These are phyloP conservation scores for Axis porcinus DNA, from an alignment of 2,113 vertebrate species.

Conservation along the genomic window DNA sequence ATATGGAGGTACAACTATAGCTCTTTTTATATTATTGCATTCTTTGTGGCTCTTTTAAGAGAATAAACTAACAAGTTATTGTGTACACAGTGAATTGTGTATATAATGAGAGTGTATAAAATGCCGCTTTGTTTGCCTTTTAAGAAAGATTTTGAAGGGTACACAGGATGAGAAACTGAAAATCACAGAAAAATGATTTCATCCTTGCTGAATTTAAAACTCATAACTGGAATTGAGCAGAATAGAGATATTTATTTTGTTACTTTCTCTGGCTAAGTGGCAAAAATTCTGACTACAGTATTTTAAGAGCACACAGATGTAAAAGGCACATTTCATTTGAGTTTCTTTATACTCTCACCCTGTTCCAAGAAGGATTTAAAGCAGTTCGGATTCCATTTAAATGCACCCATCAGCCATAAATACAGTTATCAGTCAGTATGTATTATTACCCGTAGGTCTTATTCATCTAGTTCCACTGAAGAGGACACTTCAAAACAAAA, in stretches of 20 bases:
- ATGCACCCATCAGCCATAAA: conserved; percentile 25
- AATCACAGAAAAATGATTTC: conserved; percentile 1
- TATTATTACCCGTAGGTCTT: conserved; percentile 77
- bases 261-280: neutral
- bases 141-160: conserved; percentile 16
- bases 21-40: conserved; percentile 27
- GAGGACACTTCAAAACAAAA: conserved; percentile 88
- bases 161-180: neutral
- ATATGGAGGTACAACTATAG: conserved; percentile 14
- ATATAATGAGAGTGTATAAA: neutral
- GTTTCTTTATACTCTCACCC: neutral
- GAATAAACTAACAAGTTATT: conserved; percentile 28
- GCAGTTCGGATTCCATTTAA: neutral
- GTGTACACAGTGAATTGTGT: neutral
- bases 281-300: neutral
- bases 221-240: neutral
- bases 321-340: neutral
- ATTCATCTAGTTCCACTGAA: conserved; percentile 86
- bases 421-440: neutral
- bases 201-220: conserved; percentile 10
- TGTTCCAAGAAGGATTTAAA: conserved; percentile 8
- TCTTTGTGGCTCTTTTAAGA: conserved; percentile 28
- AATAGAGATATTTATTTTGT: neutral
- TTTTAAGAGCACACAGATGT: conserved; percentile 18
- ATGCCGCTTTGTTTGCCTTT: neutral